phyloP scores from a whole-genome alignment of 1,140 invertebrate species.

The Tribolium madens region DNA sequence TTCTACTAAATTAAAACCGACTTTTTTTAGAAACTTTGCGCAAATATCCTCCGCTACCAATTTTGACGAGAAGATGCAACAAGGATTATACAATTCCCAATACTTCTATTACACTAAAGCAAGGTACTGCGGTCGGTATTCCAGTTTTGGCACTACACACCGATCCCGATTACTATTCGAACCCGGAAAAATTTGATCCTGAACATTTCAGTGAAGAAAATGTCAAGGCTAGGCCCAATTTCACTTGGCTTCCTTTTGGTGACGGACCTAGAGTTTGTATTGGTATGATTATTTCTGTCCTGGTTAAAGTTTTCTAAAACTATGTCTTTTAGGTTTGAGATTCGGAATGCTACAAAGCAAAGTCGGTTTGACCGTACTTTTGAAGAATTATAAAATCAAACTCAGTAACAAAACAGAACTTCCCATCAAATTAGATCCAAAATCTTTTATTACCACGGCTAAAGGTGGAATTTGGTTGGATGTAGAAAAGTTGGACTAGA shows the following conservation, averaged over 20 bases:
- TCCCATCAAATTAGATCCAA: conserved; percentile 12
- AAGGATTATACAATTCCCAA: conserved; percentile 66
- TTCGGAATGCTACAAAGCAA: conserved; percentile 67
- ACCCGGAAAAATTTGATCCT: conserved; percentile 78
- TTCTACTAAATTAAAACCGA: background rate
- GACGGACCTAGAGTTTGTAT: conserved; percentile 73
- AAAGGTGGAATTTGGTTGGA: conserved; percentile 15
- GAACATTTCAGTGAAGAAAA: conserved; percentile 72
- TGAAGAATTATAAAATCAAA: conserved; percentile 63
- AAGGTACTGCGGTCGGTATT: conserved; percentile 72
- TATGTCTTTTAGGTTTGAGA: conserved; percentile 66
- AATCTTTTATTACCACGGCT: background rate
- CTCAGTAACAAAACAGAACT: conserved; percentile 2
- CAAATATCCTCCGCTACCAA: conserved; percentile 68
- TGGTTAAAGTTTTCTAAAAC: background rate
- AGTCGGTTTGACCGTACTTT: conserved; percentile 65
- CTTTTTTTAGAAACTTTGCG: conserved; percentile 69
- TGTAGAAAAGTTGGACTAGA: conserved; percentile 16
- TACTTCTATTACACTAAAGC: conserved; percentile 63
- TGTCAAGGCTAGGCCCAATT: conserved; percentile 59
- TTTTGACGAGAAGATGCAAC: conserved; percentile 68
- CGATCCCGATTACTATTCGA: conserved; percentile 70
- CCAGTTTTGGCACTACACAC: conserved; percentile 73
- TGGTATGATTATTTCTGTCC: conserved; percentile 54
- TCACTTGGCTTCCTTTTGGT: conserved; percentile 70